Evolutionary conservation across 1,140 invertebrate species (phyloP).

Genomic region (Aphelenchoides fujianensis): DNA sequence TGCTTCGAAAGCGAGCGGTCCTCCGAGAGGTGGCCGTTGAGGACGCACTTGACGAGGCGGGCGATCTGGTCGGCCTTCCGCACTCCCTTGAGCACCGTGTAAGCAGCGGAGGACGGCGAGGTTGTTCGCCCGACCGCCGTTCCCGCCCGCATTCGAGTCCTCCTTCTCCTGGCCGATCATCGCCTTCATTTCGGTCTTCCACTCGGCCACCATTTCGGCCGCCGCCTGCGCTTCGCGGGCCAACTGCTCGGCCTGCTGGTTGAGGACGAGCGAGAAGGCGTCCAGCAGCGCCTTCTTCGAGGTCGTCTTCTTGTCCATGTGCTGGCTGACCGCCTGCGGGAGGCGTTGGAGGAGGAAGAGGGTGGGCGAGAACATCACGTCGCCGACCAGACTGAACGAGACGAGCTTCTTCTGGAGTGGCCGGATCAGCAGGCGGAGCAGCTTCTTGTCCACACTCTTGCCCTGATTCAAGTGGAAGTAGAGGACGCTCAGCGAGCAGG

Average conservation of each 20-base stretch:
- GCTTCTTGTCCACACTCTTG: conserved; percentile 72
- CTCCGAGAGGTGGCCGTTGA: conserved; percentile 76
- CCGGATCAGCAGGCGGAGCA: conserved; percentile 73
- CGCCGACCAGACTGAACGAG: conserved; percentile 35
- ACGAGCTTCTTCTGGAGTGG: conserved; percentile 74
- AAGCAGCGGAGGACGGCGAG: conserved; percentile 69
- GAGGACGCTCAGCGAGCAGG: conserved; percentile 10
- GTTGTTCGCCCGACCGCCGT: conserved; percentile 23
- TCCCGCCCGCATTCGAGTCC: conserved; percentile 33
- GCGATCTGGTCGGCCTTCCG: conserved; percentile 66
- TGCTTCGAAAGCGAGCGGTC: conserved; percentile 76
- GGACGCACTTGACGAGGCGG: conserved; percentile 69
- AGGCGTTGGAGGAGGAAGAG: conserved; percentile 1
- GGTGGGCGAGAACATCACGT: conserved; percentile 27
- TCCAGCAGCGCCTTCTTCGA: not conserved
- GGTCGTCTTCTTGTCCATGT: conserved; percentile 3
- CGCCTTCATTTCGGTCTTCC: conserved; percentile 37
- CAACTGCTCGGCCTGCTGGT: conserved; percentile 41
- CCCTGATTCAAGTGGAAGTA: not conserved
- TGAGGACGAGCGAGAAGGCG: conserved; percentile 11
- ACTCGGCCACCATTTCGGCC: conserved; percentile 32
- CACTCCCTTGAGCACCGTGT: conserved; percentile 72
- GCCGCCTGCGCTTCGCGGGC: conserved; percentile 21
- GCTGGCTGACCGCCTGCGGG: not conserved
- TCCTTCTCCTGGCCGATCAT: conserved; percentile 20